Evolutionary conservation across 2,888 invertebrate genomes (phyloP), one percentile per base, ranked within the genome.

Genomic region (Leptinotarsa rubiginosa): DNA sequence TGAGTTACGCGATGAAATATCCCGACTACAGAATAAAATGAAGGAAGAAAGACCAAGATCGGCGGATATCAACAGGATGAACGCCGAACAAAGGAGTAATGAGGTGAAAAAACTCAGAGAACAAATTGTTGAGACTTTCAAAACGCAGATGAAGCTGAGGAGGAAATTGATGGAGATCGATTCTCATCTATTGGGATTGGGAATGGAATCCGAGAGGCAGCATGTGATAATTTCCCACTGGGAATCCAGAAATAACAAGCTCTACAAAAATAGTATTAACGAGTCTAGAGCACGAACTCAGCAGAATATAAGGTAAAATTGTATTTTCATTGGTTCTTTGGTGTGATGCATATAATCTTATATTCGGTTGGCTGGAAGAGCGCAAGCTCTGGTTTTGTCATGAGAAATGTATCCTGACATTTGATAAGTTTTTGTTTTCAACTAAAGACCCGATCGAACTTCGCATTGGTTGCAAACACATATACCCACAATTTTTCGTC

Each of bases 141-240:
- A 96, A 84, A 96, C 96, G 80, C 97, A 97, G 87, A 97, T 97
- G 96, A 93, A 96, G 77, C 88, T 97, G 50, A 91, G 97, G 81
- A 91, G 95, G 49, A 93, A 95, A 70, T 89, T 98, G 41, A 94
- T 98, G 92, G 97, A 97, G 86, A 91, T 97, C 15, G 97, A 98
- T 87, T 96, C 96, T 80, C 95, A 96, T 83, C 89, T 97, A 69
- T 88, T 97, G 79, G 96, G 96, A 2, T 89, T 97, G 65, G 96
- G 95, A 50, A 90, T 97, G 83, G 97, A 97, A 82, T 94, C 96
- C 0, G 97, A 96, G 86, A 90, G 96, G 62, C 96, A 97, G 83
- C 95, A 96, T 83, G 92, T 96, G 76, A 92, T 97, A 65, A 95
- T 98, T 65, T 93, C 94, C 3, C 96, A 97, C 87, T 97, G 95